These are phyloP conservation scores for Tromatobia lineatoria DNA, from an alignment of 2,888 invertebrate genomes.

Conservation along the genomic window DNA sequence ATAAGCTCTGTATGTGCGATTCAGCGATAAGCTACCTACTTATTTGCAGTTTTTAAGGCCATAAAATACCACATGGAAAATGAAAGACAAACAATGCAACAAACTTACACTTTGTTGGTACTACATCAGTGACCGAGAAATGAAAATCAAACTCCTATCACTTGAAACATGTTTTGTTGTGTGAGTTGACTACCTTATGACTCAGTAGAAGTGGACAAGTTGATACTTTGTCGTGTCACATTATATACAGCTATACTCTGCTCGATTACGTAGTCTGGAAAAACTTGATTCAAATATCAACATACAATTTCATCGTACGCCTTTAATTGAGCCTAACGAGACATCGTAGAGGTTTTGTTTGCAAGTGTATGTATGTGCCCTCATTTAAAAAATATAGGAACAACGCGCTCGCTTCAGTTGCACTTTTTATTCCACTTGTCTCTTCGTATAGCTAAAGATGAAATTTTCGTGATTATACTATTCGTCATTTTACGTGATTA, in stretches of 20 bases:
- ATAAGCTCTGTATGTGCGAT: slow-evolving; percentile 6
- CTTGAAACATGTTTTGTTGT: too few relatives aligned
- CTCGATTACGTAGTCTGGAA: background rate
- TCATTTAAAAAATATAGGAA: slow-evolving; percentile 32
- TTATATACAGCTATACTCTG: background rate
- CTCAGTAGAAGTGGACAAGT: background rate
- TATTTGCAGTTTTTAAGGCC: slow-evolving; percentile 28
- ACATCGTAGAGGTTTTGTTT: slow-evolving; percentile 38
- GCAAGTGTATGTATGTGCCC: background rate
- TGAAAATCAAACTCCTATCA: too few relatives aligned
- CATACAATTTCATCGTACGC: slow-evolving; percentile 1
- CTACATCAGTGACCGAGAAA: too few relatives aligned
- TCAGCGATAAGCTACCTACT: slow-evolving; percentile 17
- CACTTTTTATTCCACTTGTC: too few relatives aligned
- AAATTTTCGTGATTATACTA: too few relatives aligned
- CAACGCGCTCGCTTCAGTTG: too few relatives aligned
- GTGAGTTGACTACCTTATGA: background rate
- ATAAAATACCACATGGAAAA: too few relatives aligned
- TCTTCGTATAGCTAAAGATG: too few relatives aligned
- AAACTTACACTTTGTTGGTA: background rate
- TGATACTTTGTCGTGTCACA: background rate
- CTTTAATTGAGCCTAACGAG: slow-evolving; percentile 16
- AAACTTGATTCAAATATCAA: slow-evolving; percentile 14
- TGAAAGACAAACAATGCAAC: background rate
- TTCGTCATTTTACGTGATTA: too few relatives aligned